Base-by-base conservation (phyloP, 2,888 invertebrate genomes). In the Meiosimyza platycephala region DNA sequence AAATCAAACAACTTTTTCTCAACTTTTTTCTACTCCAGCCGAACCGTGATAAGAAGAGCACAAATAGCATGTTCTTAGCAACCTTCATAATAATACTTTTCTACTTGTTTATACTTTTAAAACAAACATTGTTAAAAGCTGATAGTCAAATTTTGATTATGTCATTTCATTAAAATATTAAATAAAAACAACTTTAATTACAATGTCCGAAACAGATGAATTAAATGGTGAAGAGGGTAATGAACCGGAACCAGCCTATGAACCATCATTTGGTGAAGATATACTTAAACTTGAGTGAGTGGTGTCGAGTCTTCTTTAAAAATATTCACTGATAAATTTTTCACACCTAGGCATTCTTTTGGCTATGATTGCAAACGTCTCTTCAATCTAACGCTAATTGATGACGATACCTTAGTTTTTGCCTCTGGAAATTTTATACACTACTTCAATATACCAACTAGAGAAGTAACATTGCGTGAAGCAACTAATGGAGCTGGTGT, bases 341-440 rank as follows among this genome's bases (percentile, higher is more conserved):
- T 59, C 5, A 15, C 65, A 75, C 76, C 57, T 77, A 96, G 95
- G 83, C 89, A 94, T 87, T 96, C 96, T 0, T 96, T 92, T 85
- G 95, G 95, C 11, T 97, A 95, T 84, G 93, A 96, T 84, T 95
- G 95, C 83, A 91, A 90, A 78, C 93, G 92, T 80, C 90, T 92
- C 73, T 94, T 93, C 83, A 97, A 97, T 84, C 85, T 97, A 59
- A 92, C 93, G 75, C 90, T 93, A 6, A 90, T 94, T 59, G 95
- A 95, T 83, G 90, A 91, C 5, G 87, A 92, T 13, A 93, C 93
- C 0, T 85, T 96, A 3, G 89, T 94, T 73, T 97, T 93, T 89
- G 90, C 91, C 0, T 92, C 96, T 0, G 97, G 97, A 66, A 96
- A 95, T 86, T 89, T 93, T 65, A 89, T 97, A 50, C 91, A 94